Evolutionary conservation across 2,888 invertebrate genomes (phyloP), one percentile per base, ranked within the genome.

Genomic region (Papilio demoleus): DNA sequence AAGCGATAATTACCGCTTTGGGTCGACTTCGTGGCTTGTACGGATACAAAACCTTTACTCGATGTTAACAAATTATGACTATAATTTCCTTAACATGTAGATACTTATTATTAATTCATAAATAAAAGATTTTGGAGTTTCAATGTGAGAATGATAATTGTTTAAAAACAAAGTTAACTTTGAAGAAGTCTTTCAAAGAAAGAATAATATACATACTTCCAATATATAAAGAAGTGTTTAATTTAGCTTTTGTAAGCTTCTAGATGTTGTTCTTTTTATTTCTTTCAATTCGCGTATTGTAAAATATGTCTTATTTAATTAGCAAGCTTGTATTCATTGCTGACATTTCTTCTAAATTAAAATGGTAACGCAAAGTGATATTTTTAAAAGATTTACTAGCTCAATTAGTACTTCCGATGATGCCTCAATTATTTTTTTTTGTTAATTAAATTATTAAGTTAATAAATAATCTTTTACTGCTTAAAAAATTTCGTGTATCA

Each of bases 1-100:
- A 81, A 82, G 84, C 83, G 85, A 86, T 88, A 88, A 88, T 87
- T 84, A 79, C 75, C 70, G 77, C 78, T 78, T 80, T 71, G 77
- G 80, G 81, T 82, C 80, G 81, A 78, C 78, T 78, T 80, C 84
- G 82, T 82, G 81, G 77, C 77, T 79, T 76, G 76, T 72, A 73
- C 71, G 67, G 67, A 70, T 66, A 65, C 61, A 53, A 53, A 42
- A 62, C 50, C 24, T 47, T 67, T 56, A 47, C 31, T 38, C 22
- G 12, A 24, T n/a, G 47, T 50, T 67, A 63, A 62, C 31, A 53
- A 71, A 60, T 60, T 38, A 59, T 68, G 63, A 63, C 40, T 58
- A 19, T 27, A 36, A 24, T 58, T 68, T 58, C 8, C n/a, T 24
- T 42, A 42, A 42, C 27, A 62, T 53, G 53, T 31, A 31, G 11